Evolutionary conservation across 35 echinoderm and acorn worm species (phyloP).

Genomic region (Holothuria glaberrima): DNA sequence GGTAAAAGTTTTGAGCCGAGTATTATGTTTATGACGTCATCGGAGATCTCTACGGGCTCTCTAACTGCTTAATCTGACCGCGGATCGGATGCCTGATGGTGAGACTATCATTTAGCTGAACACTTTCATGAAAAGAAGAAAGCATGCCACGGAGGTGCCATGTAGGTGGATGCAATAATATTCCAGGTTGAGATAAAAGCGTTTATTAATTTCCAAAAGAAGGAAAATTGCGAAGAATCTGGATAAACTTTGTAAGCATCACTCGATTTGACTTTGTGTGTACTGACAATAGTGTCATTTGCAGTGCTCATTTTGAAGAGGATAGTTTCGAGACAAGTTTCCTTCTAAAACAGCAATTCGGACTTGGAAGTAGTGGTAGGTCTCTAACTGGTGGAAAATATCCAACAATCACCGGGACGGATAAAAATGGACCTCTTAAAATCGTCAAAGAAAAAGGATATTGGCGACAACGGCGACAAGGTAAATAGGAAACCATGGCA

Average conservation of each 20-base stretch:
- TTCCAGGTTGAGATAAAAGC: neutral
- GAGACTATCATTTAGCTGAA: neutral
- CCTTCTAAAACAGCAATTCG: neutral
- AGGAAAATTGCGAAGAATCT: neutral
- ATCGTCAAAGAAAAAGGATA: neutral
- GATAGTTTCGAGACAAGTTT: neutral
- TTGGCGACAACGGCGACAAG: neutral
- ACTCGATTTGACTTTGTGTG: constrained; percentile 3
- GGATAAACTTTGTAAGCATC: constrained; percentile 5
- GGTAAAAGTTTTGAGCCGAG: too few species aligned
- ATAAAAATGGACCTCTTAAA: neutral
- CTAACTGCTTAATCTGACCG: neutral
- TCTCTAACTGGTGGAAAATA: neutral
- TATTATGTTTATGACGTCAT: too few species aligned
- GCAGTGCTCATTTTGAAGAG: constrained; percentile 16
- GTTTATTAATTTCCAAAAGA: neutral
- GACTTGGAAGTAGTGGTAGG: neutral
- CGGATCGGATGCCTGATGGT: neutral
- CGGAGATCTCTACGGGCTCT: neutral
- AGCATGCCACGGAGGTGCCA: neutral
- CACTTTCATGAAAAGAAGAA: neutral
- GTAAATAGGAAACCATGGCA: too few species aligned
- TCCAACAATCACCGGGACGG: neutral
- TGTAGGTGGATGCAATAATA: constrained; percentile 4
- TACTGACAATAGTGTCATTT: neutral